A percentile compares a stretch with the other conserved stretches of the same genome.
Evolutionary conservation across 2,113 vertebrate species (phyloP).

Genomic region (Ameiurus melas): DNA sequence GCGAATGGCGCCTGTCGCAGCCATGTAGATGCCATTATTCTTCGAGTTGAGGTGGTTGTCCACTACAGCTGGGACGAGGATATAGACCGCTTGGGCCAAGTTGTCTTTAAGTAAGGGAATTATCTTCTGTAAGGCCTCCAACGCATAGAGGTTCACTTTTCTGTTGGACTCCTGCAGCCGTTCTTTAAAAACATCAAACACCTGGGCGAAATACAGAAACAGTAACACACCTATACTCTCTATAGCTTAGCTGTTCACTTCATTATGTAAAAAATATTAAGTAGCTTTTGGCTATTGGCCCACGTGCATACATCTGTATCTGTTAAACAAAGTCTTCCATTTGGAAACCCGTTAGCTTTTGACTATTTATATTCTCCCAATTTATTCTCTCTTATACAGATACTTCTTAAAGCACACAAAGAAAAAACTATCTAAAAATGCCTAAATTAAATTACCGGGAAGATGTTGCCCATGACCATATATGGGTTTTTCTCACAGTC

Average conservation of each 20-base stretch:
- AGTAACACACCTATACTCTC: neutral
- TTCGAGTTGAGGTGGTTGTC: slow-evolving; percentile 98
- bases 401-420: neutral
- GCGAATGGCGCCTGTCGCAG: slow-evolving; percentile 81
- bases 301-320: neutral
- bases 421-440: neutral
- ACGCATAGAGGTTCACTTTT: slow-evolving; percentile 87
- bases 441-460: slow-evolving; percentile 74
- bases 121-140: slow-evolving; percentile 87
- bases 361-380: neutral
- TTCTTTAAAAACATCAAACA: slow-evolving; percentile 89
- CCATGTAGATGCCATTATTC: slow-evolving; percentile 84
- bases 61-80: slow-evolving; percentile 87
- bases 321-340: neutral
- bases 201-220: slow-evolving; percentile 64
- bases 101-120: slow-evolving; percentile 80
- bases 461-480: slow-evolving; percentile 80
- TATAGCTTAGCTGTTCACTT: neutral
- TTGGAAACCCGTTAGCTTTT: neutral
- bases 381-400: neutral
- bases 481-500: slow-evolving; percentile 81
- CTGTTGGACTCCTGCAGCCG: slow-evolving; percentile 91
- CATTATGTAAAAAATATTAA: neutral
- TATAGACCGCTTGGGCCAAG: slow-evolving; percentile 84
- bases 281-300: neutral